Base-by-base conservation (phyloP, 1,140 invertebrate genomes). In the Melitaea cinxia region DNA sequence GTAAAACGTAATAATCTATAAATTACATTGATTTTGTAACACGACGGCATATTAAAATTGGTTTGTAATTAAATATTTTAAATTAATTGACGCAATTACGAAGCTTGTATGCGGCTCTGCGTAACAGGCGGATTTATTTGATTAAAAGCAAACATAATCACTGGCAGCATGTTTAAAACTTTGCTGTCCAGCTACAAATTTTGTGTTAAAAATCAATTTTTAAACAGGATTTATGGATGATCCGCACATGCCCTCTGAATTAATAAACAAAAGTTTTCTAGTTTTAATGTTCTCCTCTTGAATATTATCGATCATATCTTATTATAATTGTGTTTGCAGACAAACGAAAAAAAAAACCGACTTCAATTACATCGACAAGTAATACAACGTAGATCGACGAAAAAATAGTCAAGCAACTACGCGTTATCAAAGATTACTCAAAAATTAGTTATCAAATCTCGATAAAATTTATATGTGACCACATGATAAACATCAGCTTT, bases 101-200 rank as follows among this genome's bases (percentile, higher is more conserved):
- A 23, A 57, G 39, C 42, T 9, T 42, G 54, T 28, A 57, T 42
- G 23, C 39, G 35, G 23, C 37, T 57, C 39, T 24, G 17, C 37
- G 24, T 28, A 57, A 57, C 37, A 57, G 6, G 54, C 54, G 35
- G 45, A 45, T 57, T 57, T 42, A 57, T 45, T 57, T 57, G 54
- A 57, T 57, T 57, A 57, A 57, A 56, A 57, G 54, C 24, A 42
- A 57, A 57, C 54, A 57, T 37, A 45, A 57, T 45, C 21, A 39
- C 15, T 23, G 14, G 14, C 10, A 45, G 23, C 15, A 23, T 42
- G 37, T 26, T 4, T 23, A 17, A 57, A 57, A 56, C 42, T 47
- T 15, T 47, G 42, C 21, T 47, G 42, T 47, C 12, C 21, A 45
- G 24, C 37, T 14, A 57, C 3, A 24, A 12, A 42, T 42, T 12